A percentile compares a stretch with the other conserved stretches of the same genome.
These are phyloP conservation scores for Ailuropoda melanoleuca DNA, from an alignment of 2,113 vertebrate species.

Conservation along the genomic window DNA sequence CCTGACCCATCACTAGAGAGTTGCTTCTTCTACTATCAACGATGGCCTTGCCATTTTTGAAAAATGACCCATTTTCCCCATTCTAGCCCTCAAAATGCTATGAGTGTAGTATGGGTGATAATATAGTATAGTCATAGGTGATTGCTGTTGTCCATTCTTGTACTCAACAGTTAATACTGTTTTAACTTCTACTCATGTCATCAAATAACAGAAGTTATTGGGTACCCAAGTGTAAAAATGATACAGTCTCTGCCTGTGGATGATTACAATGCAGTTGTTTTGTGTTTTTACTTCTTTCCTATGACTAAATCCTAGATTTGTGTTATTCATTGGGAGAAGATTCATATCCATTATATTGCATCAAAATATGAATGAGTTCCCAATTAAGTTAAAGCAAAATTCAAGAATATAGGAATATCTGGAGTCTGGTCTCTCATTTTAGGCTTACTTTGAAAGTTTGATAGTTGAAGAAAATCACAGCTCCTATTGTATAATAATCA, in stretches of 20 bases:
- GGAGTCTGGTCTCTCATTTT: not conserved
- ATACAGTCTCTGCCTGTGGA: not conserved
- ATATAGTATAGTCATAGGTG: not conserved
- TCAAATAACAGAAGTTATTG: not conserved
- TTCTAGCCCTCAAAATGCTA: not conserved
- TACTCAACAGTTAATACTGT: not conserved
- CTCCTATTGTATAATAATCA: not conserved
- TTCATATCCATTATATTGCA: not conserved
- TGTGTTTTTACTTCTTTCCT: not conserved
- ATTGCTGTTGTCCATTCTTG: not conserved
- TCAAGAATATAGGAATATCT: not conserved
- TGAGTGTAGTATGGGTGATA: not conserved
- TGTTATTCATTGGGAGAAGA: not conserved
- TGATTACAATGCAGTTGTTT: conserved; percentile 14
- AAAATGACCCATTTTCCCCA: not conserved
- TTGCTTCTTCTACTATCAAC: not conserved
- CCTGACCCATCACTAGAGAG: not conserved
- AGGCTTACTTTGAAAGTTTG: not conserved
- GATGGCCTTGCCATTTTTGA: not conserved
- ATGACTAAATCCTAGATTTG: not conserved
- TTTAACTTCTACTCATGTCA: not conserved
- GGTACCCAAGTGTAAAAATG: not conserved
- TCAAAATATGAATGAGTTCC: not conserved
- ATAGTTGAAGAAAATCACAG: not conserved
- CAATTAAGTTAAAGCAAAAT: conserved; percentile 33